These are phyloP conservation scores for Podarcis lilfordi DNA, from an alignment of 2,797 vertebrate species.

Conservation along the genomic window DNA sequence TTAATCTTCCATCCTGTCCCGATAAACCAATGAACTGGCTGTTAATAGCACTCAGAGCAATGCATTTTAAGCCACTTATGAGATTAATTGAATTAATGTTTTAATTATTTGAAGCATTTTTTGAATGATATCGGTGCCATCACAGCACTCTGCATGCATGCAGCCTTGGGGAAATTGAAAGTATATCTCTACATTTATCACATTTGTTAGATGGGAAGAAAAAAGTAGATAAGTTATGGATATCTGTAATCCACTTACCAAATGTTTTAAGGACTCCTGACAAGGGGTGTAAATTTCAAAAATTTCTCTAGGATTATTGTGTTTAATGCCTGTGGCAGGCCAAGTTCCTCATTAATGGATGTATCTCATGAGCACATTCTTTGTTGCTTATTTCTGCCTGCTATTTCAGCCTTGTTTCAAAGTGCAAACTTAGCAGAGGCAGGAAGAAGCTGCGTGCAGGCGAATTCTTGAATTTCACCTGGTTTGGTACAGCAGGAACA, in stretches of 20 bases:
- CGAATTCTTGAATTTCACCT: no score
- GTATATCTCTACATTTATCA: conserved; percentile 13
- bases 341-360: background rate
- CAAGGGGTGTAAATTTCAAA: conserved; percentile 13
- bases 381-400: background rate
- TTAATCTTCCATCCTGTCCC: conserved; percentile 60
- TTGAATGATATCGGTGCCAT: conserved; percentile 10
- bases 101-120: conserved; percentile 36
- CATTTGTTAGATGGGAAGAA: conserved; percentile 19
- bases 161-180: conserved; percentile 23
- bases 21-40: conserved; percentile 68
- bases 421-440: no score
- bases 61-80: conserved; percentile 56
- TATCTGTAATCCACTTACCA: conserved; percentile 27
- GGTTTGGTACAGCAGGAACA: no score
- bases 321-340: background rate
- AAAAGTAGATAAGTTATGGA: conserved; percentile 24
- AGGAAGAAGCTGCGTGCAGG: no score
- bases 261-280: conserved; percentile 34
- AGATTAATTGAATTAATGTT: conserved; percentile 50
- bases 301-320: background rate
- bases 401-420: background rate
- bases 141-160: background rate
- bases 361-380: background rate
- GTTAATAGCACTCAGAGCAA: conserved; percentile 59